A percentile compares a stretch with the other conserved stretches of the same genome.
phyloP scores from a whole-genome alignment of 1,140 invertebrate species.

The Philaenus spumarius region DNA sequence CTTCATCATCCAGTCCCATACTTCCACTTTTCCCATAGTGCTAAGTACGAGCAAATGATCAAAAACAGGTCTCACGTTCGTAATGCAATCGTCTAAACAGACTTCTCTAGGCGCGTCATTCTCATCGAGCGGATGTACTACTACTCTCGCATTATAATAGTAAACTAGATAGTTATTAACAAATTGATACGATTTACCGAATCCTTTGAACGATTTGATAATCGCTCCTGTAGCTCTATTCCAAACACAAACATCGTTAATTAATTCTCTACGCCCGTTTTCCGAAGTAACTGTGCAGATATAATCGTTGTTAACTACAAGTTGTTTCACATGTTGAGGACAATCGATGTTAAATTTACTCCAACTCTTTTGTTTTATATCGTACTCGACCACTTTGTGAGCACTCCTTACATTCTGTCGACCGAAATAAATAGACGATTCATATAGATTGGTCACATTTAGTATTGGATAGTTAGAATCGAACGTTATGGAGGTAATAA shows the following conservation, averaged over 20 bases:
- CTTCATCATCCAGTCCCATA: no score
- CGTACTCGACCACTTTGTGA: not conserved
- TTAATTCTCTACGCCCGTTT: not conserved
- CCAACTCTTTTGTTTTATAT: not conserved
- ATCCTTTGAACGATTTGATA: not conserved
- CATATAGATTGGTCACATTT: no score
- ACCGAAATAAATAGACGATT: no score
- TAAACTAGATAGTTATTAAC: constrained; percentile 2
- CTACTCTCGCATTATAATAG: not conserved
- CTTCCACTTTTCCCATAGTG: no score
- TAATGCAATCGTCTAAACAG: no score
- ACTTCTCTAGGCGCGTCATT: no score
- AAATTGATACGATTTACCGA: constrained; percentile 3
- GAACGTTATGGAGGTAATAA: not conserved
- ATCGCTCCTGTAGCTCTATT: not conserved
- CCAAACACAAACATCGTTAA: not conserved
- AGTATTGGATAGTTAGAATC: not conserved
- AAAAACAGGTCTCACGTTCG: no score
- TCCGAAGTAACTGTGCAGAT: not conserved
- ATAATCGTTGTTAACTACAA: not conserved
- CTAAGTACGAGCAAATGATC: no score
- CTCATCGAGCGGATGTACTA: no score
- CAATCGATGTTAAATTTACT: not conserved
- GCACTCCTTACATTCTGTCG: not conserved
- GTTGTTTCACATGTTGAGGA: not conserved